Percentiles rank a stretch among this genome's conserved stretches.
phyloP scores from a whole-genome alignment of 2,888 invertebrate species.

The Laothoe populi region DNA sequence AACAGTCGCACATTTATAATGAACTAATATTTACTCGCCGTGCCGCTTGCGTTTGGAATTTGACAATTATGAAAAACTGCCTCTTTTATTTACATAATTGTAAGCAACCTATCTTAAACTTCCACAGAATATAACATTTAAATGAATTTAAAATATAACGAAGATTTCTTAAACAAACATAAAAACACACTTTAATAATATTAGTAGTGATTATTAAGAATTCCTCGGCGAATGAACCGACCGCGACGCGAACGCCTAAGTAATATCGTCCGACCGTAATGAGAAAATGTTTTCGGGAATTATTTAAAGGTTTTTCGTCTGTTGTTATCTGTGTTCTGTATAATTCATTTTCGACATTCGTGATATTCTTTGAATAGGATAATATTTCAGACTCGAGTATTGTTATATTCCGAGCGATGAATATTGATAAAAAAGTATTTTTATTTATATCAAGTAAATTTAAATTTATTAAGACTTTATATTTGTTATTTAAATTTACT shows the following conservation, averaged over 20 bases:
- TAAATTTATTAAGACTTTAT: too few species aligned
- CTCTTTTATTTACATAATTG: too few species aligned
- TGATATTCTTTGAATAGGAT: background rate
- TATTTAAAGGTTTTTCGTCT: background rate
- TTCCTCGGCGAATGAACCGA: constrained; percentile 7
- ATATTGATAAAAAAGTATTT: too few species aligned
- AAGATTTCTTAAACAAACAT: background rate
- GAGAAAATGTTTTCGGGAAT: constrained; percentile 23
- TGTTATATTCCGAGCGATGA: too few species aligned
- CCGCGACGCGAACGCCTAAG: background rate
- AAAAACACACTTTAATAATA: background rate
- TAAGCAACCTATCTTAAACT: too few species aligned
- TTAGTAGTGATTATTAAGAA: background rate
- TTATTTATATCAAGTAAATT: too few species aligned
- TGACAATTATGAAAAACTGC: too few species aligned
- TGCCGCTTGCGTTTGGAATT: background rate
- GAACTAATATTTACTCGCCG: background rate
- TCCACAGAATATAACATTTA: too few species aligned
- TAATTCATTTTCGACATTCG: background rate
- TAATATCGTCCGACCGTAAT: constrained; percentile 10
- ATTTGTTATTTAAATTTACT: too few species aligned
- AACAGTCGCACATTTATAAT: background rate
- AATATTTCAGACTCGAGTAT: background rate
- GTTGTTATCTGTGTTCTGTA: background rate
- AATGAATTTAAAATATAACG: too few species aligned